Percentiles rank a stretch among this genome's conserved stretches.
These are phyloP conservation scores for Trinectes maculatus DNA, from an alignment of 2,113 vertebrate genomes.

Conservation along the genomic window DNA sequence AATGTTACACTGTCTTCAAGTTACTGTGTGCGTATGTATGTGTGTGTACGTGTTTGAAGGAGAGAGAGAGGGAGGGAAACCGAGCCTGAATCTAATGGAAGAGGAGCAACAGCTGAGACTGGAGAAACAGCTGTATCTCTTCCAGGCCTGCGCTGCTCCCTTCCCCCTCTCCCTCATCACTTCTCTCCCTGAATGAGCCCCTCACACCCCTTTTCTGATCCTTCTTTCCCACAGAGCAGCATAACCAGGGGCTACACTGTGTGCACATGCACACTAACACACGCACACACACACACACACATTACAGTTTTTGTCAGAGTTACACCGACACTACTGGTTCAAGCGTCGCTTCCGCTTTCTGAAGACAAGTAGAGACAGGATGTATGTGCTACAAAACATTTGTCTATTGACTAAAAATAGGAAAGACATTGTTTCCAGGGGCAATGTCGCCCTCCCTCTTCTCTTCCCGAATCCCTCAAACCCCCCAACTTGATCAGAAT, in stretches of 20 bases:
- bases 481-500: slow-evolving; percentile 21
- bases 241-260: slow-evolving; percentile 35
- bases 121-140: slow-evolving; percentile 80
- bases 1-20: slow-evolving; percentile 59
- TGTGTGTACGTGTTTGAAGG: neutral
- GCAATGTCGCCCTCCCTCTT: slow-evolving; percentile 25
- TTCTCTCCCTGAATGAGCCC: slow-evolving; percentile 57
- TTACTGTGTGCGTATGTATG: slow-evolving; percentile 34
- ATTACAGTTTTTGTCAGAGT: neutral
- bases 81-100: slow-evolving; percentile 45
- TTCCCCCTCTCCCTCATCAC: slow-evolving; percentile 22
- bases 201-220: slow-evolving; percentile 54
- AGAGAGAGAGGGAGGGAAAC: slow-evolving; percentile 9
- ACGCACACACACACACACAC: slow-evolving; percentile 24
- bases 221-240: slow-evolving; percentile 48
- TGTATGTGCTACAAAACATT: slow-evolving; percentile 61
- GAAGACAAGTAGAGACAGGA: slow-evolving; percentile 68
- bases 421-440: slow-evolving; percentile 61
- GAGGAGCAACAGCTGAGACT: slow-evolving; percentile 80
- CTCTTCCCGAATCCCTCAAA: slow-evolving; percentile 12
- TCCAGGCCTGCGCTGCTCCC: slow-evolving; percentile 40
- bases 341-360: slow-evolving; percentile 33
- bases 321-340: slow-evolving; percentile 4
- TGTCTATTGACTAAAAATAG: slow-evolving; percentile 77
- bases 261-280: slow-evolving; percentile 21